These are phyloP conservation scores for Drosophila sp. DNA, from an alignment of 1,140 invertebrate genomes.

Conservation along the genomic window DNA sequence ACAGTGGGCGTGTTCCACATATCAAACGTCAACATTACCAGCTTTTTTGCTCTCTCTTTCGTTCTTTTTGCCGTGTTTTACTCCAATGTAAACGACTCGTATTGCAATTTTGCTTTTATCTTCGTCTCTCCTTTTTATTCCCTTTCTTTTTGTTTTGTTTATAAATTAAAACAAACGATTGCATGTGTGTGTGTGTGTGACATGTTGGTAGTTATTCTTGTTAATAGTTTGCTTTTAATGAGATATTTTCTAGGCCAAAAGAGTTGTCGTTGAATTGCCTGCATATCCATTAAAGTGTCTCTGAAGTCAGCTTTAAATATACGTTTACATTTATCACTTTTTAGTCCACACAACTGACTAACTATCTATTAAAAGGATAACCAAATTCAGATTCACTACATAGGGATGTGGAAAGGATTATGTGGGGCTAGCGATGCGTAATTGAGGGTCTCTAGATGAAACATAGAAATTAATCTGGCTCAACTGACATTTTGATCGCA, in stretches of 20 bases:
- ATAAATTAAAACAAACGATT: conserved; percentile 22
- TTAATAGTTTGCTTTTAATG: conserved; percentile 12
- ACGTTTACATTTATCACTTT: too few relatives aligned
- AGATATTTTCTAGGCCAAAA: conserved; percentile 7
- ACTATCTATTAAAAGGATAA: too few relatives aligned
- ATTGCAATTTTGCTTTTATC: conserved; percentile 16
- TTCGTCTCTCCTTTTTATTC: neutral
- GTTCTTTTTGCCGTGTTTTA: conserved; percentile 7
- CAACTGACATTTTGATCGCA: too few relatives aligned
- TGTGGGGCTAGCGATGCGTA: too few relatives aligned
- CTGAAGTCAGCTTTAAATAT: neutral
- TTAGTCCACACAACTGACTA: too few relatives aligned
- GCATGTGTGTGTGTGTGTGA: conserved; percentile 5
- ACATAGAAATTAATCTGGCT: too few relatives aligned
- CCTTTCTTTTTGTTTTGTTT: conserved; percentile 17
- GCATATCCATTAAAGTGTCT: neutral
- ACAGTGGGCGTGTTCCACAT: conserved; percentile 52
- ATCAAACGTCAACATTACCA: conserved; percentile 49
- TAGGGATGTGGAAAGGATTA: too few relatives aligned
- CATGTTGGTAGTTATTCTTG: conserved; percentile 10
- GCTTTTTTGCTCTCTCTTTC: conserved; percentile 3
- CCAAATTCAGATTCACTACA: too few relatives aligned
- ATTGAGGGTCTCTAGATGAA: too few relatives aligned
- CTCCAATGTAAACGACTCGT: conserved; percentile 14
- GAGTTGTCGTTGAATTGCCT: neutral